These are phyloP conservation scores for Python bivittatus DNA, from an alignment of 2,113 vertebrate genomes.

Conservation along the genomic window DNA sequence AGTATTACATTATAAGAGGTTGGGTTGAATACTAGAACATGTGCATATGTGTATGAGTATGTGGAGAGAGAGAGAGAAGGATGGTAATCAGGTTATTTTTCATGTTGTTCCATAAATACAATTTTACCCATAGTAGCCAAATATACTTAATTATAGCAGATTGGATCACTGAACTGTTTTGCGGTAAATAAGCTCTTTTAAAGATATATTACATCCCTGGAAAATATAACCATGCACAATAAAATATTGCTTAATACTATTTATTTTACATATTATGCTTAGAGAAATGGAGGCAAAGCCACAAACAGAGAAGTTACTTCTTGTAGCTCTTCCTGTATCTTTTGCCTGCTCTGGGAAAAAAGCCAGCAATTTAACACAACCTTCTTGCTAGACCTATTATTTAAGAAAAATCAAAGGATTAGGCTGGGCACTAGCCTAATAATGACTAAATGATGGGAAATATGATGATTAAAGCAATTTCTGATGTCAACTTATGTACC, in stretches of 20 bases:
- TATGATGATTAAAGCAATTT: neutral
- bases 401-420: neutral
- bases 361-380: neutral
- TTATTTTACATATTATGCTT: neutral
- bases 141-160: conserved; percentile 28
- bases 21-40: neutral
- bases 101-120: conserved; percentile 2
- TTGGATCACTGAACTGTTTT: neutral
- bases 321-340: neutral
- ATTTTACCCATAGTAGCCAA: neutral
- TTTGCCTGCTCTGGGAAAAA: neutral
- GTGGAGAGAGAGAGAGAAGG: neutral
- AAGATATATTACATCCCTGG: conserved; percentile 4
- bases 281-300: neutral
- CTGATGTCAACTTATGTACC: neutral
- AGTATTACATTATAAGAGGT: neutral
- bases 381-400: neutral
- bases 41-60: neutral
- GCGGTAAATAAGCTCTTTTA: neutral
- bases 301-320: conserved; percentile 7
- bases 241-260: conserved; percentile 7
- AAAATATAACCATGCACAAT: conserved; percentile 23
- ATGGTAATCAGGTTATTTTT: neutral
- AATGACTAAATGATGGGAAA: neutral
- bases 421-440: neutral